Evolutionary conservation across 2,113 vertebrate species (phyloP), one percentile per base, ranked within the genome.

Genomic region (Albula goreensis): DNA sequence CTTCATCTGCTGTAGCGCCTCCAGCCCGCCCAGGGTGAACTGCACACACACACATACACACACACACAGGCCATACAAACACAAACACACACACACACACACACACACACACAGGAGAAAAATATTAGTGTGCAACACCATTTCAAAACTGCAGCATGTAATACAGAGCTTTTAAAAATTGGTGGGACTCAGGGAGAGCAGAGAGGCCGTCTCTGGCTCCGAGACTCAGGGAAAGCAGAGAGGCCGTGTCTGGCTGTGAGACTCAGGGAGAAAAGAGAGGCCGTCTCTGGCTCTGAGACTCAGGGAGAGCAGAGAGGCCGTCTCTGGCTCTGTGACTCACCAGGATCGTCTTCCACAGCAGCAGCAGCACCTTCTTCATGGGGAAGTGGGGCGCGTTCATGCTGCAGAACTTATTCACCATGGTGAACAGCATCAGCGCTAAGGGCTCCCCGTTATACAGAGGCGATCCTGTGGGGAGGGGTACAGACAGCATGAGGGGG

Each of bases 321-420:
- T 41, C 31, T 41, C 25, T 56, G 10, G 74, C 51, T 22, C 11
- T 3, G 49, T 52, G 25, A 92, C 97, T 93, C 66, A 99, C 98
- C 97, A 98, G 94, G 0, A 98, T 90, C 0, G 98, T 97, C 92
- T 99, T 99, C 98, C 98, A 99, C 84, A 99, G 96, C 85, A 99
- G 93, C 49, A 99, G 96, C 6, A 99, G 94, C 0, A 99, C 98
- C 90, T 99, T 99, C 95, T 98, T 99, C 96, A 99, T 98, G 89
- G 98, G 98, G 90, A 99, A 99, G 91, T 99, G 98, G 0, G 98
- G 98, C 6, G 97, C 97, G 0, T 97, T 96, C 91, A 98, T 98
- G 3, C 98, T 98, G 96, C 98, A 99, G 95, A 99, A 99, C 90
- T 99, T 99, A 92, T 97, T 98, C 83, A 99, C 97, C 97, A 99